Percentiles rank a stretch among this genome's conserved stretches.
phyloP scores from a whole-genome alignment of 2,113 vertebrate species.

The Parotia lawesii region DNA sequence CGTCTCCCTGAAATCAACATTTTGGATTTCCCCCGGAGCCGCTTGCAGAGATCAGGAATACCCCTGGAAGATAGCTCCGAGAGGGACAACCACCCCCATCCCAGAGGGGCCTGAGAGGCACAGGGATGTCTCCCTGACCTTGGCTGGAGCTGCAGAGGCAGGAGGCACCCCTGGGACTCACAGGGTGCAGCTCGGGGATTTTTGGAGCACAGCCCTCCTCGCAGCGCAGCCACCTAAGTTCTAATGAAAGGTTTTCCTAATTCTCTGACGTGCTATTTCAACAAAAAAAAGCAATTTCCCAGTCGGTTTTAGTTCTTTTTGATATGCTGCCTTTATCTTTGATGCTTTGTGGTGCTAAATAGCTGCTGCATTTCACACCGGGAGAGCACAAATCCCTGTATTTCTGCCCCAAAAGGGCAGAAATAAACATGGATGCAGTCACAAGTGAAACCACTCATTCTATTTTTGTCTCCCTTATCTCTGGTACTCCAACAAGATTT shows the following conservation, averaged over 20 bases:
- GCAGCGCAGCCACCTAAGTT: neutral
- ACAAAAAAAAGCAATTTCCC: neutral
- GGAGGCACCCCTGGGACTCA: no score
- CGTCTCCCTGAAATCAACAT: neutral
- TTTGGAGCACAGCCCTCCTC: neutral
- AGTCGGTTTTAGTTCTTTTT: neutral
- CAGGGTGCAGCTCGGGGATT: neutral
- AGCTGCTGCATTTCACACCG: neutral
- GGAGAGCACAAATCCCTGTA: neutral
- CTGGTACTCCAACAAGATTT: neutral
- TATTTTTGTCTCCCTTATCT: neutral
- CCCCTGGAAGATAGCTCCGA: neutral
- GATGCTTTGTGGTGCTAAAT: neutral
- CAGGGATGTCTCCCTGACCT: neutral
- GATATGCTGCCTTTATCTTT: neutral
- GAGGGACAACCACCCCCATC: neutral
- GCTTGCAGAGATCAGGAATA: neutral
- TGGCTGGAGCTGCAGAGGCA: neutral
- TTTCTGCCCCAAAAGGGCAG: neutral
- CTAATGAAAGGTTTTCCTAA: neutral
- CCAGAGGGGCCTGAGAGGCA: accelerated
- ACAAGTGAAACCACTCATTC: neutral
- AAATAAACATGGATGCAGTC: neutral
- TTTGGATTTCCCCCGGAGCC: neutral
- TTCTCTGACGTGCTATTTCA: neutral